These are phyloP conservation scores for Nannoperca australis DNA, from an alignment of 2,797 vertebrate species.

Conservation along the genomic window DNA sequence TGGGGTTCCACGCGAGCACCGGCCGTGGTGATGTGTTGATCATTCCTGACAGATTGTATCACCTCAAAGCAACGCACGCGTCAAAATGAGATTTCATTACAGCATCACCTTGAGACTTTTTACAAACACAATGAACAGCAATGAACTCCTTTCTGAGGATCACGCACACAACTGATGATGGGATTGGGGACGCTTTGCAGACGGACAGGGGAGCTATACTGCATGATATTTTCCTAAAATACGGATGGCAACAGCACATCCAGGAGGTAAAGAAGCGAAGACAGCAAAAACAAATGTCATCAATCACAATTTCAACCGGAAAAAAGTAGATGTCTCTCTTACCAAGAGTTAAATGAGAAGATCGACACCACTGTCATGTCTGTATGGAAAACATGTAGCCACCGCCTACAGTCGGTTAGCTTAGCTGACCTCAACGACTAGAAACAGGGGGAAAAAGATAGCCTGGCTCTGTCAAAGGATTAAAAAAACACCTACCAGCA, in stretches of 20 bases:
- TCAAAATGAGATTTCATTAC: conserved; percentile 88
- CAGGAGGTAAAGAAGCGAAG: not conserved
- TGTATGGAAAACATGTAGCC: too few species aligned
- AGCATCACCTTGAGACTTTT: conserved; percentile 78
- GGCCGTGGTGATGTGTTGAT: conserved; percentile 87
- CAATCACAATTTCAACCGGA: not conserved
- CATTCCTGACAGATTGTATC: conserved; percentile 91
- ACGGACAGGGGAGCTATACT: conserved; percentile 11
- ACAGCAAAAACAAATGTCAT: conserved; percentile 1
- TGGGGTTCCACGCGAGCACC: conserved; percentile 84
- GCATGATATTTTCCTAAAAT: conserved; percentile 2
- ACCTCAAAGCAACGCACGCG: conserved; percentile 85
- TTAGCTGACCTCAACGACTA: not conserved
- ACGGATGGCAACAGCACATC: conserved; percentile 10
- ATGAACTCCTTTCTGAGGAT: conserved; percentile 46
- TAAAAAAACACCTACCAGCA: not conserved
- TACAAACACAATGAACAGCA: conserved; percentile 50
- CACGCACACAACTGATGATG: conserved; percentile 39
- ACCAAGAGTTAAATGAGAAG: not conserved
- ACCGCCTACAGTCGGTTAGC: not conserved
- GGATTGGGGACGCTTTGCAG: conserved; percentile 36
- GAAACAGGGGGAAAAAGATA: not conserved
- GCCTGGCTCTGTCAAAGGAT: not conserved
- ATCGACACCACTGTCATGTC: not conserved
- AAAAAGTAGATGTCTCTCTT: too few species aligned